Percentiles rank a stretch among this genome's conserved stretches.
These are phyloP conservation scores for Euclidia mi DNA, from an alignment of 2,888 invertebrate genomes.

Conservation along the genomic window DNA sequence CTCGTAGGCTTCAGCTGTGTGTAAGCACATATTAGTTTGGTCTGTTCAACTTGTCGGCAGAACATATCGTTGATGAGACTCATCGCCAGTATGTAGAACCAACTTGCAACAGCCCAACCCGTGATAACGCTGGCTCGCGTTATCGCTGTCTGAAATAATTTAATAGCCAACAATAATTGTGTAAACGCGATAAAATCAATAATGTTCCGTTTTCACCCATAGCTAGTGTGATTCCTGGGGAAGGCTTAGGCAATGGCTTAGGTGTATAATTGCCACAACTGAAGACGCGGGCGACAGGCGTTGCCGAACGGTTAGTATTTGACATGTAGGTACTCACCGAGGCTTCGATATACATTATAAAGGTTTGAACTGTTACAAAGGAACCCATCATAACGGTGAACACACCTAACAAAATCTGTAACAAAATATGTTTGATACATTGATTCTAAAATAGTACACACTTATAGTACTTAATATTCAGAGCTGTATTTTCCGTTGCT, in stretches of 20 bases:
- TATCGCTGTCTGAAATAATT: constrained; percentile 54
- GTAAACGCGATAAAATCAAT: too few species aligned
- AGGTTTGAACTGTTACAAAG: constrained; percentile 66
- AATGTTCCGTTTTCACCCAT: too few species aligned
- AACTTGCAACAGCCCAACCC: constrained; percentile 65
- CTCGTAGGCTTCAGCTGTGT: constrained; percentile 68
- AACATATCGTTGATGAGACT: constrained; percentile 63
- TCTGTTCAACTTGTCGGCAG: constrained; percentile 70
- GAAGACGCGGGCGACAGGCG: too few species aligned
- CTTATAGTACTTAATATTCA: too few species aligned
- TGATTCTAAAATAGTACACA: background rate
- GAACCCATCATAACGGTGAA: constrained; percentile 61
- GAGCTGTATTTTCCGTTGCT: too few species aligned
- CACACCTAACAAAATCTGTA: constrained; percentile 58
- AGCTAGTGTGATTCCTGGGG: too few species aligned
- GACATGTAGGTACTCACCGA: constrained; percentile 55
- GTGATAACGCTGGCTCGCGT: constrained; percentile 59
- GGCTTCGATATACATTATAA: constrained; percentile 63
- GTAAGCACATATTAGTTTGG: constrained; percentile 73
- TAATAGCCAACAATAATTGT: too few species aligned
- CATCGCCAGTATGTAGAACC: constrained; percentile 56
- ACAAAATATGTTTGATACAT: constrained; percentile 5
- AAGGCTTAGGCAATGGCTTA: too few species aligned
- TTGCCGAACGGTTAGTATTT: background rate
- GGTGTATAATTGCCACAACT: too few species aligned